Percentiles rank a stretch among this genome's conserved stretches.
Conservation (phyloP, 2,113 vertebrate genomes). For the Etia nguti region DNA sequence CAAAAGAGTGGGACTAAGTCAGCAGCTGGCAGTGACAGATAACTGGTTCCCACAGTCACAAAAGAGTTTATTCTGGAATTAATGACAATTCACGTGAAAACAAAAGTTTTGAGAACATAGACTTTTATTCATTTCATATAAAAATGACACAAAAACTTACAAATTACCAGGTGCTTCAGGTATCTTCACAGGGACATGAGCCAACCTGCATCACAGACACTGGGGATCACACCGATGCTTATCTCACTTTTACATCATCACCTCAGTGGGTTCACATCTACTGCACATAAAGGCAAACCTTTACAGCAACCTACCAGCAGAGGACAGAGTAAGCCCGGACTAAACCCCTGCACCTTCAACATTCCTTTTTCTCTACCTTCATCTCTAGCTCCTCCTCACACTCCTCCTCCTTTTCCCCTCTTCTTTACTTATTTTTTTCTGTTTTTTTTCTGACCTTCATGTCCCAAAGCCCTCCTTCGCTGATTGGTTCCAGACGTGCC, state of each 20-base stretch:
- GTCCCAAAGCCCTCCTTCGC: conserved; percentile 50
- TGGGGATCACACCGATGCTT: not conserved
- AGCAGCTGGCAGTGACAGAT: not conserved
- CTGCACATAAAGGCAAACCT: not conserved
- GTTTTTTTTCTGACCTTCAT: conserved; percentile 29
- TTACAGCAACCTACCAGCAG: conserved; percentile 55
- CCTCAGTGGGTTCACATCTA: not conserved
- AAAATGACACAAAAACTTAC: conserved; percentile 55
- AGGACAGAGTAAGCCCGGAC: conserved; percentile 41
- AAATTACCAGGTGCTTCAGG: conserved; percentile 42
- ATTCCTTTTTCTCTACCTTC: conserved; percentile 14
- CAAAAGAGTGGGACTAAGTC: not conserved
- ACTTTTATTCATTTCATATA: conserved; percentile 74
- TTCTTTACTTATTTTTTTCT: not conserved
- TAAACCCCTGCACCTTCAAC: not conserved
- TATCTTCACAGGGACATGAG: conserved; percentile 57
- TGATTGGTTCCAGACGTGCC: conserved; percentile 76
- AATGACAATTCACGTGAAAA: not conserved
- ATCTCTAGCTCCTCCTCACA: conserved; percentile 7
- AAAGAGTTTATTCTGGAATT: not conserved
- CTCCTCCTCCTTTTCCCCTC: not conserved
- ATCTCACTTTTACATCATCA: not conserved
- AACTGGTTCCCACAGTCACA: not conserved
- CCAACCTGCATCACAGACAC: not conserved
- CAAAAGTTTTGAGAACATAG: conserved; percentile 57